A percentile compares a stretch with the other conserved stretches of the same genome.
Evolutionary conservation across 2,113 vertebrate genomes (phyloP).

Genomic region (Lates calcarifer): DNA sequence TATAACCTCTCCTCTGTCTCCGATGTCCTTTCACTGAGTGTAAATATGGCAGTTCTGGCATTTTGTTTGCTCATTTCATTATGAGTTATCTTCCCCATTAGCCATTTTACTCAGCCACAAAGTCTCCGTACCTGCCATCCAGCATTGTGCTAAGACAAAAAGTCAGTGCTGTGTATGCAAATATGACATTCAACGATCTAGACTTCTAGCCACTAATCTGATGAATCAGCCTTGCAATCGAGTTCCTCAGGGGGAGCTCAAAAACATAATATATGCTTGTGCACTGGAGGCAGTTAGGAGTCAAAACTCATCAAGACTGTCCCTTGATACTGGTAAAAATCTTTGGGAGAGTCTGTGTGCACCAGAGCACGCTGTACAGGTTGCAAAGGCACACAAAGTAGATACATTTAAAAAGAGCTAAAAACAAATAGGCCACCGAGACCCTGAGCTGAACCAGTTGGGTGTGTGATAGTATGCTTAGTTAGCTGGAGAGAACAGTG

Average conservation of each 20-base stretch:
- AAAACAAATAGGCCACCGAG: slow-evolving; percentile 45
- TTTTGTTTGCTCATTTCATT: slow-evolving; percentile 79
- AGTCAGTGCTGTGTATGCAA: slow-evolving; percentile 82
- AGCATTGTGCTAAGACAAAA: slow-evolving; percentile 76
- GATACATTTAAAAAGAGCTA: slow-evolving; percentile 20
- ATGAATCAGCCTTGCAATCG: slow-evolving; percentile 69
- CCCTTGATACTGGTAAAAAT: slow-evolving; percentile 6
- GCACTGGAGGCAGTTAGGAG: slow-evolving; percentile 39
- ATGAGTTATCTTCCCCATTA: slow-evolving; percentile 80
- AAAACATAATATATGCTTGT: slow-evolving; percentile 56
- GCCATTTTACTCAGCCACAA: slow-evolving; percentile 65
- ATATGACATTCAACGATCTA: slow-evolving; percentile 85
- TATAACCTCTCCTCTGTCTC: slow-evolving; percentile 54
- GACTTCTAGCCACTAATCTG: slow-evolving; percentile 77
- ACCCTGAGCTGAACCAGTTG: slow-evolving; percentile 42
- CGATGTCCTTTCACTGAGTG: slow-evolving; percentile 64
- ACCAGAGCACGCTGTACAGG: neutral
- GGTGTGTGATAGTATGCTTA: slow-evolving; percentile 39
- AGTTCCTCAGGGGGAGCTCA: slow-evolving; percentile 50
- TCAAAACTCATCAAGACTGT: slow-evolving; percentile 34
- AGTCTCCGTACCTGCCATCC: slow-evolving; percentile 64
- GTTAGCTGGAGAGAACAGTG: slow-evolving; percentile 50
- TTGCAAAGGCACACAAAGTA: slow-evolving; percentile 9
- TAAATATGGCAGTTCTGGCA: slow-evolving; percentile 78
- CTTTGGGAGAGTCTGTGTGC: slow-evolving; percentile 8